These are phyloP conservation scores for Chaenodraco wilsoni DNA, from an alignment of 2,797 vertebrate genomes.

Conservation along the genomic window DNA sequence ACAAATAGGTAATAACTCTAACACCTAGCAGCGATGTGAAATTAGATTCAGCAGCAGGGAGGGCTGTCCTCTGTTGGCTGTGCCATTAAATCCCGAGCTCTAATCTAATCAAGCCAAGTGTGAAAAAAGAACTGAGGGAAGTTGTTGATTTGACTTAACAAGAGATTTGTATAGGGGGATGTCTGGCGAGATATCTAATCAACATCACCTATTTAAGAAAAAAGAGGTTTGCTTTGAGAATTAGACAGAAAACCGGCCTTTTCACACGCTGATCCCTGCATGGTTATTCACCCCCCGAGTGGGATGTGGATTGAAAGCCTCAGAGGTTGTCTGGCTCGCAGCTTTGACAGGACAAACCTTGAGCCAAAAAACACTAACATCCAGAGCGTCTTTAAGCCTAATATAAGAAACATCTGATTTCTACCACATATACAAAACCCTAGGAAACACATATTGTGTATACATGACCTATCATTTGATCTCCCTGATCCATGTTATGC, in stretches of 20 bases:
- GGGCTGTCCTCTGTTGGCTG: constrained; percentile 33
- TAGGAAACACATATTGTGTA: neutral
- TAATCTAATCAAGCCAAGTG: constrained; percentile 77
- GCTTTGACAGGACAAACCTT: constrained; percentile 71
- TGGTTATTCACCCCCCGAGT: constrained; percentile 62
- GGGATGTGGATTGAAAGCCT: constrained; percentile 82
- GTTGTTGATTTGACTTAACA: constrained; percentile 86
- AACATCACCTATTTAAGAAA: constrained; percentile 81
- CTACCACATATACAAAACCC: neutral
- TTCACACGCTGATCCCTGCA: constrained; percentile 79
- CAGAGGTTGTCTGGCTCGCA: constrained; percentile 78
- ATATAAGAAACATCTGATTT: neutral
- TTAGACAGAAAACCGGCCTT: constrained; percentile 76
- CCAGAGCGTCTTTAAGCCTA: neutral
- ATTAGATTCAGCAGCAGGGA: constrained; percentile 66
- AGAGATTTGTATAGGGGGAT: constrained; percentile 85
- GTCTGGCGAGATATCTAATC: constrained; percentile 85
- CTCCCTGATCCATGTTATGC: neutral
- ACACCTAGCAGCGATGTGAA: constrained; percentile 76
- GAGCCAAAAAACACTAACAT: constrained; percentile 39
- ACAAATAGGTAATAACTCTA: constrained; percentile 77
- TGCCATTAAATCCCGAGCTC: constrained; percentile 68
- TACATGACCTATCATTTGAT: no score
- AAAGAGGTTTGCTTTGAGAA: constrained; percentile 82
- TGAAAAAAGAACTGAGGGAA: constrained; percentile 81